Percentiles rank a stretch among this genome's conserved stretches.
Conservation (phyloP, 1,140 invertebrate species). For the Atta texana region DNA sequence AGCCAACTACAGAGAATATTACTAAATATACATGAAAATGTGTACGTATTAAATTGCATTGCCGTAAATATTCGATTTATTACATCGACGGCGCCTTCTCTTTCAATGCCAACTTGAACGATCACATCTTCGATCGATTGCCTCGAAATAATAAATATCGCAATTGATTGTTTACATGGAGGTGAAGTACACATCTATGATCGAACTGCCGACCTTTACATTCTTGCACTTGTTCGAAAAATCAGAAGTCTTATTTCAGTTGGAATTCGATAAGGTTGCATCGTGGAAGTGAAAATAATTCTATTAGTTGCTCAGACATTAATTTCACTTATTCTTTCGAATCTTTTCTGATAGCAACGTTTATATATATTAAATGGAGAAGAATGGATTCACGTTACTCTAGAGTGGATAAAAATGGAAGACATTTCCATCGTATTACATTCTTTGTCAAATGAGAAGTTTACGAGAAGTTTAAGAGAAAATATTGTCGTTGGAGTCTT, state of each 20-base stretch:
- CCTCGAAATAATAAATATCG: constrained; percentile 46
- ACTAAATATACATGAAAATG: not conserved
- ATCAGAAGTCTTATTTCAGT: not conserved
- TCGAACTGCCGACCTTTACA: constrained; percentile 10
- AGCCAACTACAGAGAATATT: not conserved
- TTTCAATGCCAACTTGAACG: not conserved
- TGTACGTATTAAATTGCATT: constrained; percentile 1
- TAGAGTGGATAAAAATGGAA: constrained; percentile 12
- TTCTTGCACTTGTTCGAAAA: not conserved
- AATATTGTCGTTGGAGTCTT: not conserved
- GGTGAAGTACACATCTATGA: not conserved
- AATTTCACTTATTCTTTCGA: constrained; percentile 35
- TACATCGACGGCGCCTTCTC: constrained; percentile 1
- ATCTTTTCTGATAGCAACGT: not conserved
- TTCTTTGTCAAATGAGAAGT: constrained; percentile 1
- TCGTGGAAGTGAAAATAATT: not conserved
- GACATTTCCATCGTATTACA: constrained; percentile 12
- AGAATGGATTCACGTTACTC: not conserved
- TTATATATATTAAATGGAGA: constrained; percentile 32
- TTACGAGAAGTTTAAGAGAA: not conserved
- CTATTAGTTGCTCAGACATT: not conserved
- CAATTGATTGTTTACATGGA: constrained; percentile 47
- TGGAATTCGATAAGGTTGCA: not conserved
- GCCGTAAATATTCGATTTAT: constrained; percentile 33
- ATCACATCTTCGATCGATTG: constrained; percentile 22